Percentiles rank a stretch among this genome's conserved stretches.
Conservation (phyloP, 1,140 invertebrate species). For the Cataglyphis hispanica region DNA sequence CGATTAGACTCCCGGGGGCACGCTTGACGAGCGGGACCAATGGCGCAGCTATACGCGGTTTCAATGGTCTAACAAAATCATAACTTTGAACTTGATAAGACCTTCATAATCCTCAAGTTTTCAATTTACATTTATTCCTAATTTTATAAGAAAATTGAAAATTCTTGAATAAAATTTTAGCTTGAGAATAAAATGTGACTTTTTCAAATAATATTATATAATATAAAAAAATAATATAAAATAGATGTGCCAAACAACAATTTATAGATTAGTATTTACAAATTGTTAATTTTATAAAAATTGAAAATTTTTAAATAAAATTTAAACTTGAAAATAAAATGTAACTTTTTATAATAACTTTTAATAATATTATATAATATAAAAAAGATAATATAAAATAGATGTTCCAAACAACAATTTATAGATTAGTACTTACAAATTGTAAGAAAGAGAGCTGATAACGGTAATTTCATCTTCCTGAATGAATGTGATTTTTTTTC, state of each 20-base stretch:
- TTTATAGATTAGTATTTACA: not conserved
- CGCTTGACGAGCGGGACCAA: constrained; percentile 72
- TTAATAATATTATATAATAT: constrained; percentile 15
- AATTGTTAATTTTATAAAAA: not conserved
- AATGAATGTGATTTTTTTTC: not conserved
- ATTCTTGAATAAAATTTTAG: not conserved
- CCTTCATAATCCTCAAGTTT: not conserved
- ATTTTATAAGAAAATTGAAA: not conserved
- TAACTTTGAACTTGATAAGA: not conserved
- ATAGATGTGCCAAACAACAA: not conserved
- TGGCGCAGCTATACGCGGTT: constrained; percentile 32
- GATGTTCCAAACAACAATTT: not conserved
- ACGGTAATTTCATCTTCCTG: not conserved
- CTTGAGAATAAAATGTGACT: not conserved
- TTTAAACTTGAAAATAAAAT: not conserved
- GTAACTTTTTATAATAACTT: not conserved
- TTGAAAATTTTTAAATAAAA: not conserved
- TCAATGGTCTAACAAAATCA: not conserved
- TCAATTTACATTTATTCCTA: not conserved
- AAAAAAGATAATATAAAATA: not conserved
- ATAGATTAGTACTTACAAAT: not conserved
- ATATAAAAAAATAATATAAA: not conserved
- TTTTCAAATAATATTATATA: constrained; percentile 19
- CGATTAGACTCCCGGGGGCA: constrained; percentile 81
- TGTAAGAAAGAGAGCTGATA: not conserved